Base-by-base conservation (phyloP, 2,888 invertebrate genomes). In the Synergus gifuensis region DNA sequence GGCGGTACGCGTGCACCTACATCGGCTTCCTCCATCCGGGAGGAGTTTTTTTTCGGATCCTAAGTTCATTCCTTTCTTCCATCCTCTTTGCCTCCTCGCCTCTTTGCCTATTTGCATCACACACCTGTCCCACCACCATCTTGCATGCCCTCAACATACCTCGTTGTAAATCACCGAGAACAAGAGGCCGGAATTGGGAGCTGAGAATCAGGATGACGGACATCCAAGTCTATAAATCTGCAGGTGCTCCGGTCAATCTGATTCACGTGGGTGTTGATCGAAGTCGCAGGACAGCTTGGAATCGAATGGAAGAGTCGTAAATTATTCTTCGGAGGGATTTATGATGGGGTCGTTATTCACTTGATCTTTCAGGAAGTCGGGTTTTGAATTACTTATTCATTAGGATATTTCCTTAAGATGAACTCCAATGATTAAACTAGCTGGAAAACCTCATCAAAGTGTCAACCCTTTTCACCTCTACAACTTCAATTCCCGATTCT, bases 21-120 rank as follows among this genome's bases (percentile, higher is more conserved):
- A 58, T 73, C 54, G 73, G 63, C 40, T 79, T 69, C 66, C 80
- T 78, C 79, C 76, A 80, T 78, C 76, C 77, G 76, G 66, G 79
- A 78, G 40, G 58, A 22, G 77, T 80, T 81, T 69, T 79, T 77
- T 77, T 76, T 49, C 69, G 62, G 49, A n/a, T 11, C 18, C 69
- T 73, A 49, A 73, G 49, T 16, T 73, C 49, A 73, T 73, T 66
- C 73, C 49, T n/a, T 40, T 80, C 76, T 78, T 62, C 46, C 77
- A 73, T 64, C 64, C 64, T 84, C 82, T 69, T 77, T 76, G 77
- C 80, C 78, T 83, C 87, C 87, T 77, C 77, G 77, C 81, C 78
- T 83, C 87, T 88, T 88, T 87, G 85, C 85, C 78, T 83, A 87
- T 88, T 88, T 87, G 85, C 85, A 87, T 86, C 82, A 84, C 84